A percentile compares a stretch with the other conserved stretches of the same genome.
These are phyloP conservation scores for Heliconius cydno DNA, from an alignment of 2,888 invertebrate genomes.

Conservation along the genomic window DNA sequence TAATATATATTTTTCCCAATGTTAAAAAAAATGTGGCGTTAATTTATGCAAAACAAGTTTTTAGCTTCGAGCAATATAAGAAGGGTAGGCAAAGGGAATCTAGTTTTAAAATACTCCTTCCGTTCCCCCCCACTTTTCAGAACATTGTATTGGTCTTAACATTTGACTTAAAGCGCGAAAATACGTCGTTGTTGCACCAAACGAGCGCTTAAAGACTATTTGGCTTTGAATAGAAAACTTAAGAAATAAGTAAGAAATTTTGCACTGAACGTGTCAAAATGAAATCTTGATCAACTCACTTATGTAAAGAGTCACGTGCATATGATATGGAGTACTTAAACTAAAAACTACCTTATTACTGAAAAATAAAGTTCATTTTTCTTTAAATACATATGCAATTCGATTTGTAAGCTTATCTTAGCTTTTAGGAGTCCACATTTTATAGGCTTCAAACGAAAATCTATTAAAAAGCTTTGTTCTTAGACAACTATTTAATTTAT, in stretches of 20 bases:
- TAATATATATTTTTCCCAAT: not conserved
- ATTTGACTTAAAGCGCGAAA: no score
- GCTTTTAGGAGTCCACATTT: not conserved
- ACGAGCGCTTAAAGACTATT: not conserved
- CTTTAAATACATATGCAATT: not conserved
- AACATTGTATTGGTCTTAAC: no score
- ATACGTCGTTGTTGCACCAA: not conserved
- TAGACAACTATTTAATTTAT: no score
- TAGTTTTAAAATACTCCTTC: not conserved
- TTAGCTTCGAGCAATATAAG: not conserved
- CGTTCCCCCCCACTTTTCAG: no score
- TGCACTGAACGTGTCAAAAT: slow-evolving; percentile 34
- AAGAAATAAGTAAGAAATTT: slow-evolving; percentile 31
- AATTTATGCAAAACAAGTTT: no score
- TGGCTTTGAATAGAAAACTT: not conserved
- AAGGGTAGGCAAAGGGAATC: not conserved
- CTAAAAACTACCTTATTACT: not conserved
- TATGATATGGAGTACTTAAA: not conserved
- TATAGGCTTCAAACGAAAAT: slow-evolving; percentile 3
- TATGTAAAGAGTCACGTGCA: slow-evolving; percentile 34
- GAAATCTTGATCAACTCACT: slow-evolving; percentile 38
- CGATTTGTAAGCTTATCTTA: slow-evolving; percentile 6
- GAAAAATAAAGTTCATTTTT: not conserved
- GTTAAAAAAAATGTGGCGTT: no score
- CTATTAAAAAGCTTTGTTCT: not conserved